Conservation (phyloP, 2,113 vertebrate genomes). For the Meles meles region DNA sequence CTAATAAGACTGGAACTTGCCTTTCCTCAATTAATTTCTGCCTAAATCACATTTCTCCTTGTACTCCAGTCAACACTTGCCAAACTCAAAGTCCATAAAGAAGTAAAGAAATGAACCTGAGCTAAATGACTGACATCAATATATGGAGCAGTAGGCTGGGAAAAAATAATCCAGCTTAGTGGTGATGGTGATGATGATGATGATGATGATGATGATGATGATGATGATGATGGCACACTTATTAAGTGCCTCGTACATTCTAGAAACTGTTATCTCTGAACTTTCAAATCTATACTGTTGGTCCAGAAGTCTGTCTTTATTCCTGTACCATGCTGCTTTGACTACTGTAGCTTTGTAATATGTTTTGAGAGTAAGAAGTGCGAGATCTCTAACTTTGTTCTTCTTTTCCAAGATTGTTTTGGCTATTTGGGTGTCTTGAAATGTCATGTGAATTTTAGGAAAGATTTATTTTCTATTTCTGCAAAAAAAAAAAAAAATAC, state of each 20-base stretch:
- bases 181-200: not conserved
- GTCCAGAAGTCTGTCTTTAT: not conserved
- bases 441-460: not conserved
- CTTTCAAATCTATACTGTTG: not conserved
- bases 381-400: not conserved
- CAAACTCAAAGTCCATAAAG: not conserved
- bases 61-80: not conserved
- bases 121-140: not conserved
- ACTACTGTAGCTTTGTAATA: not conserved
- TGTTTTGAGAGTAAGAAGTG: not conserved
- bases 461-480: not conserved
- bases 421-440: not conserved
- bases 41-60: not conserved
- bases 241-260: not conserved
- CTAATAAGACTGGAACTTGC: not conserved
- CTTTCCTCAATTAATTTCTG: not conserved
- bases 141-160: not conserved
- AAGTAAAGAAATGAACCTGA: not conserved
- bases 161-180: not conserved
- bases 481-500: not conserved
- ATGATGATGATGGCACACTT: not conserved
- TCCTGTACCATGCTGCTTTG: not conserved
- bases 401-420: not conserved
- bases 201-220: not conserved
- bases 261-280: not conserved